Conservation (phyloP, 1,140 invertebrate genomes). For the Drosophila sturtevanti region DNA sequence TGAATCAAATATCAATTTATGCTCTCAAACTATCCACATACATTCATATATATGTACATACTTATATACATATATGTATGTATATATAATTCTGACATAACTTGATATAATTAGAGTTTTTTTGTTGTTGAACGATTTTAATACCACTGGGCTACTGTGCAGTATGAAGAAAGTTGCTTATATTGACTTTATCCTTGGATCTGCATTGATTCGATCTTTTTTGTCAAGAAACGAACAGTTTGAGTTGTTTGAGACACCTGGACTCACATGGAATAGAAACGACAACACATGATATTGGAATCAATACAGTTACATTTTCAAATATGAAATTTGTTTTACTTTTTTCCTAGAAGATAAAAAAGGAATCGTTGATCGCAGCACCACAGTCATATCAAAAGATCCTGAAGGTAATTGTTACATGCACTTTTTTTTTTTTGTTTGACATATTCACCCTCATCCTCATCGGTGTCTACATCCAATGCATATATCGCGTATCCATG, state of each 20-base stretch:
- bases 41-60: not conserved
- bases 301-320: constrained; percentile 44
- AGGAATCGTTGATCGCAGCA: constrained; percentile 94
- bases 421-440: constrained; percentile 21
- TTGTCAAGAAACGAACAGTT: not conserved
- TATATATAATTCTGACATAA: not conserved
- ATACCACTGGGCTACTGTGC: not conserved
- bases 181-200: not conserved
- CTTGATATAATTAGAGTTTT: not conserved
- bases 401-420: constrained; percentile 86
- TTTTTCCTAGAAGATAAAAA: constrained; percentile 91
- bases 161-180: not conserved
- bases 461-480: not conserved
- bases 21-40: too few species aligned
- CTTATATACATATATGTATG: not conserved
- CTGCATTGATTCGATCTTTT: not conserved
- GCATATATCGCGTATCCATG: not conserved
- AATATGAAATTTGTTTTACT: constrained; percentile 61
- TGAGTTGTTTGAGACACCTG: not conserved
- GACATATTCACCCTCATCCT: not conserved
- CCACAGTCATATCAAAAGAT: constrained; percentile 96
- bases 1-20: too few species aligned
- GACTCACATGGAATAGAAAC: constrained; percentile 1
- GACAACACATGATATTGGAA: constrained; percentile 23
- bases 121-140: too few species aligned